phyloP scores from a whole-genome alignment of 2,113 vertebrate species.

The Oryzias javanicus region DNA sequence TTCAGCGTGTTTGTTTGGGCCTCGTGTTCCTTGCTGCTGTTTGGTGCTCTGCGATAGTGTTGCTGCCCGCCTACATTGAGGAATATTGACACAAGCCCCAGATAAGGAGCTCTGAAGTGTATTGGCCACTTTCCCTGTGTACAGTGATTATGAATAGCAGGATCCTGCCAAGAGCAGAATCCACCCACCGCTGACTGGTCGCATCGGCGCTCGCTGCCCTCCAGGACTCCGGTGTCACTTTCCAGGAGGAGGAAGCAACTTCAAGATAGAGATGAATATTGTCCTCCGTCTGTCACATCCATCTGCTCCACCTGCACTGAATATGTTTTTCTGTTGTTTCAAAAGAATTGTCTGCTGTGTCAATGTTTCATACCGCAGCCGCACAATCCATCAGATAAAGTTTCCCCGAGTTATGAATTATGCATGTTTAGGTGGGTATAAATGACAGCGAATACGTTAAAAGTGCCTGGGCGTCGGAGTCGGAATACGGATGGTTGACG shows the following conservation, averaged over 20 bases:
- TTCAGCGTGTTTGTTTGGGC: constrained; percentile 5
- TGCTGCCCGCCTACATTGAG: constrained; percentile 38
- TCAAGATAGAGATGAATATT: constrained; percentile 50
- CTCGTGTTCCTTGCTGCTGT: constrained; percentile 14
- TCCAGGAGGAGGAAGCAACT: constrained; percentile 51
- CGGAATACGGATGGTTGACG: neutral
- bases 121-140: constrained; percentile 69
- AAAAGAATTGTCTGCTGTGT: constrained; percentile 18
- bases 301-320: constrained; percentile 25
- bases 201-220: constrained; percentile 58
- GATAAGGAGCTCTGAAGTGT: constrained; percentile 71
- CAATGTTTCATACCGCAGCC: constrained; percentile 19
- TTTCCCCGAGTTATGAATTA: constrained; percentile 48
- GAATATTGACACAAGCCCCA: constrained; percentile 67
- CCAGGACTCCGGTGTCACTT: constrained; percentile 51
- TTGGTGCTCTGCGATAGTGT: constrained; percentile 48
- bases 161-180: constrained; percentile 64
- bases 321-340: constrained; percentile 27
- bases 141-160: constrained; percentile 73
- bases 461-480: constrained; percentile 16
- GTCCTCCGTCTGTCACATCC: constrained; percentile 55
- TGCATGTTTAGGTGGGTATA: constrained; percentile 34
- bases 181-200: constrained; percentile 62
- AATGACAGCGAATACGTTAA: constrained; percentile 34
- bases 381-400: constrained; percentile 15